These are phyloP conservation scores for Datnioides undecimradiatus DNA, from an alignment of 2,113 vertebrate genomes.

Conservation along the genomic window DNA sequence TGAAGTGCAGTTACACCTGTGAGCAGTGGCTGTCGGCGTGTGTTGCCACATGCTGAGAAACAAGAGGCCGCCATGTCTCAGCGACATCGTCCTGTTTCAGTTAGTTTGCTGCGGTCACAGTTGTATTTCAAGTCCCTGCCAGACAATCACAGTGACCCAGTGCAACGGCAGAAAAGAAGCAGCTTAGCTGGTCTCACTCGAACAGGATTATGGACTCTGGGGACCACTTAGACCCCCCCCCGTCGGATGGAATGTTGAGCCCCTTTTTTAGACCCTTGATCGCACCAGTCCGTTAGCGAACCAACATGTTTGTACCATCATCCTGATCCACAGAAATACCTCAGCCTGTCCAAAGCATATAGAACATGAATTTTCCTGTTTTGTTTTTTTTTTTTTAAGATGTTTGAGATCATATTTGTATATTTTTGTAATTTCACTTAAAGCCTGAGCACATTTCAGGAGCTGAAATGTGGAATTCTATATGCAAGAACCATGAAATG, in stretches of 20 bases:
- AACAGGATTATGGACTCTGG: conserved; percentile 2
- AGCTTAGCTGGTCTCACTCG: background rate
- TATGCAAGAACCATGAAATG: conserved; percentile 72
- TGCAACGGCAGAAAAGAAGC: background rate
- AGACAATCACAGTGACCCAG: conserved; percentile 18
- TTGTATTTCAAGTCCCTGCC: background rate
- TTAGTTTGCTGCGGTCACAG: background rate
- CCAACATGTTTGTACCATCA: conserved; percentile 32
- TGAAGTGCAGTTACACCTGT: background rate
- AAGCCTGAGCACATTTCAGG: conserved; percentile 65
- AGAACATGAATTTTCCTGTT: conserved; percentile 54
- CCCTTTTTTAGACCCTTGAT: conserved; percentile 12
- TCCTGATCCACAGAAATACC: conserved; percentile 51
- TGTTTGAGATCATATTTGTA: conserved; percentile 52
- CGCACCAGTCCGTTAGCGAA: background rate
- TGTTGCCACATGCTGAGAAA: background rate
- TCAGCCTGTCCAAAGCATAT: conserved; percentile 68
- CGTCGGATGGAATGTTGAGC: background rate
- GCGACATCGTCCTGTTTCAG: background rate
- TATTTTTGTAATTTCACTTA: conserved; percentile 68
- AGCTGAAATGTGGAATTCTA: conserved; percentile 70
- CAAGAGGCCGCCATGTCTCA: background rate
- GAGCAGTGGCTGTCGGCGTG: background rate
- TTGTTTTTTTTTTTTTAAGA: conserved; percentile 22
- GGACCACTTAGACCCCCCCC: background rate